Conservation (phyloP, 2,888 invertebrate genomes). For the Aphodius sticticus region DNA sequence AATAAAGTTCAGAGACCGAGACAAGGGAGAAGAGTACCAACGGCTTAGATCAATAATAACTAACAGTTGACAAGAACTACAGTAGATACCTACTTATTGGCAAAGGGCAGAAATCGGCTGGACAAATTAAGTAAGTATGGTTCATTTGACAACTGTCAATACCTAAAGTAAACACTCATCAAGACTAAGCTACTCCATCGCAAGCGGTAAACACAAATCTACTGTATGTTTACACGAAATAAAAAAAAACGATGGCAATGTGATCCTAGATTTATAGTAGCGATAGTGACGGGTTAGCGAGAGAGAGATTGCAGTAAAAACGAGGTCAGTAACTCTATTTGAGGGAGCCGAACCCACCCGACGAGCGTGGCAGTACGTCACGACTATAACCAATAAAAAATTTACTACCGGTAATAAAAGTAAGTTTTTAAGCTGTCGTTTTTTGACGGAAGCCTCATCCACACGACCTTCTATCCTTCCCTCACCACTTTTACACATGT, state of each 20-base stretch:
- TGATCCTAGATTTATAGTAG: not conserved
- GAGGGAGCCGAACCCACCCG: conserved; percentile 5
- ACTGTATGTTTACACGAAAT: not conserved
- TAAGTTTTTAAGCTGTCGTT: conserved; percentile 5
- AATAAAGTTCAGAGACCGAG: no score
- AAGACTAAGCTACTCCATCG: not conserved
- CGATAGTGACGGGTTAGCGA: not conserved
- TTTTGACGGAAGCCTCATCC: conserved; percentile 20
- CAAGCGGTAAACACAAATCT: not conserved
- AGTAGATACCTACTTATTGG: no score
- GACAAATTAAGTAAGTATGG: no score
- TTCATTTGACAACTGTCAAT: no score
- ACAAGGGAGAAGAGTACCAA: no score
- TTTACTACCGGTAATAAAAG: conserved; percentile 21
- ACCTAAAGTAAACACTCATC: not conserved
- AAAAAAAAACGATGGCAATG: not conserved
- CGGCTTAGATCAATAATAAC: no score
- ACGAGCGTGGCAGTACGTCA: not conserved
- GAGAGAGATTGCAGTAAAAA: conserved; percentile 7
- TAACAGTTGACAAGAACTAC: no score
- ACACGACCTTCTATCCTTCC: not conserved
- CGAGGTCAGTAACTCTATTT: conserved; percentile 14
- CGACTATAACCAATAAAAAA: conserved; percentile 20
- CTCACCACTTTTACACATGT: conserved; percentile 15
- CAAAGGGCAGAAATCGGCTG: no score